phyloP scores from a whole-genome alignment of 2,113 vertebrate species.

The Murina feae region DNA sequence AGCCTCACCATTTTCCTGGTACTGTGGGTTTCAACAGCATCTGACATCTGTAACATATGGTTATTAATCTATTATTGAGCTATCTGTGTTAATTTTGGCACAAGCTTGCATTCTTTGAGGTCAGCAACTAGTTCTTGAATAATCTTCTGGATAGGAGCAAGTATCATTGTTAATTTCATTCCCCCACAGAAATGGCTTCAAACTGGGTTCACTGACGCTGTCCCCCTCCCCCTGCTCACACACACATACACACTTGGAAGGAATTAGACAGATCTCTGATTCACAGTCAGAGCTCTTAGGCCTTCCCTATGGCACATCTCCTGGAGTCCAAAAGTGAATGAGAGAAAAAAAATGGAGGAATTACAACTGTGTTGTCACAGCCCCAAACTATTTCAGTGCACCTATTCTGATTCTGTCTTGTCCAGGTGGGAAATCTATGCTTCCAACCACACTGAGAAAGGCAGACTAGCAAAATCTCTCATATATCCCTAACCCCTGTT shows the following conservation, averaged over 20 bases:
- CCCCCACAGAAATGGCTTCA: background rate
- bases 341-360: background rate
- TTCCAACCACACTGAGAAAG: background rate
- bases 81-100: background rate
- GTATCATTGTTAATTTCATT: background rate
- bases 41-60: background rate
- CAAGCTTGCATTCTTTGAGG: background rate
- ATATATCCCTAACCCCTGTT: background rate
- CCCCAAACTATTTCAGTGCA: background rate
- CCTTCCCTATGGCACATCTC: background rate
- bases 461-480: background rate
- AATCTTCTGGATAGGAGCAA: background rate
- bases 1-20: background rate
- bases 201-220: background rate
- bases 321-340: background rate
- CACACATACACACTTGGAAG: background rate
- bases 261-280: background rate
- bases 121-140: background rate
- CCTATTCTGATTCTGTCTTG: background rate
- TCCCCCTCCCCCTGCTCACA: accelerated
- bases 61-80: background rate
- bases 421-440: background rate
- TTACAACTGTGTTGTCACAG: background rate
- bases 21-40: background rate
- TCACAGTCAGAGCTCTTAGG: background rate